These are phyloP conservation scores for Ptychochromis oligacanthus DNA, from an alignment of 2,113 vertebrate genomes.

Conservation along the genomic window DNA sequence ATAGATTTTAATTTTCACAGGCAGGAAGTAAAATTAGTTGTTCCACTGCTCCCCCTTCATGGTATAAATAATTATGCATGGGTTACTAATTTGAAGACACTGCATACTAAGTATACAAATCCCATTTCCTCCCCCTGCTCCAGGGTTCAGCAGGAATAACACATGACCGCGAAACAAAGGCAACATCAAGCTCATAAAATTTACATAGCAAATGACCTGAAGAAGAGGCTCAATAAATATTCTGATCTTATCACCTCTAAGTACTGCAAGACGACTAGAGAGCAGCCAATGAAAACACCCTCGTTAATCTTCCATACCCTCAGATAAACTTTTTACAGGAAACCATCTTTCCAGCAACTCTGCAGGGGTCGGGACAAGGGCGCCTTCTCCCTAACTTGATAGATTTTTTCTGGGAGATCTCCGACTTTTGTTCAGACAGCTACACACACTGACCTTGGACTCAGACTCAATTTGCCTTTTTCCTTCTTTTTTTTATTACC, in stretches of 20 bases:
- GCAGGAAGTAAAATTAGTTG: conserved; percentile 91
- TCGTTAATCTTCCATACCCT: conserved; percentile 88
- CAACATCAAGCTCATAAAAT: conserved; percentile 95
- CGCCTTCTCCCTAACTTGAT: conserved; percentile 77
- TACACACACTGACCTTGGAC: conserved; percentile 77
- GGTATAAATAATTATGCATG: conserved; percentile 95
- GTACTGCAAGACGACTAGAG: conserved; percentile 80
- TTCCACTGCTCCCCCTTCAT: conserved; percentile 84
- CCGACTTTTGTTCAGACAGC: conserved; percentile 76
- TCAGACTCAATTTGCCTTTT: conserved; percentile 73
- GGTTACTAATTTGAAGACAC: conserved; percentile 93
- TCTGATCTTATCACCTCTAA: conserved; percentile 86
- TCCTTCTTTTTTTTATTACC: conserved; percentile 43
- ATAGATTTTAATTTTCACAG: conserved; percentile 89
- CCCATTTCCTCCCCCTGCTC: conserved; percentile 83
- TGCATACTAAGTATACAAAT: conserved; percentile 95
- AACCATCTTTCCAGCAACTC: conserved; percentile 90
- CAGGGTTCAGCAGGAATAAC: conserved; percentile 90
- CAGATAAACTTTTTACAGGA: conserved; percentile 89
- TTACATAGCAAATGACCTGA: conserved; percentile 97
- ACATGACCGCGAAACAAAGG: conserved; percentile 91
- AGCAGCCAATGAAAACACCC: conserved; percentile 90
- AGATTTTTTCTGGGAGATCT: conserved; percentile 75
- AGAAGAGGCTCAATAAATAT: conserved; percentile 93
- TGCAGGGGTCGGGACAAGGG: conserved; percentile 89